Evolutionary conservation across 2,797 vertebrate species (phyloP).

Genomic region (Alosa sapidissima): DNA sequence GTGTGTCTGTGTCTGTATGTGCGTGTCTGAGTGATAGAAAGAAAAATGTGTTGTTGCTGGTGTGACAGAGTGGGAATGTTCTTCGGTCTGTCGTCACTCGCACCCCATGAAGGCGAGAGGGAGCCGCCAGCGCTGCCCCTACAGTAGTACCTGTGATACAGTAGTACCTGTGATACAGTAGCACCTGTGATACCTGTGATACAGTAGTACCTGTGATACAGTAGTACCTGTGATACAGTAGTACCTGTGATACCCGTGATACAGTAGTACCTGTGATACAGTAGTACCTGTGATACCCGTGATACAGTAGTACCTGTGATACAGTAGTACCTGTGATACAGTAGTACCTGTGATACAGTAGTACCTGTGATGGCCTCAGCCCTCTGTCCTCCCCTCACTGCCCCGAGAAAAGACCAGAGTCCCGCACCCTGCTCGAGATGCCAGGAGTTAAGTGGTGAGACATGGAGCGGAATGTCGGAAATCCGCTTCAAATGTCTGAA

Average conservation of each 20-base stretch:
- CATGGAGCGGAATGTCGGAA: background rate
- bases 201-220: no score
- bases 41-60: background rate
- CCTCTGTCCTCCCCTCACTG: background rate
- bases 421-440: no score
- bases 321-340: no score
- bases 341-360: no score
- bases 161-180: no score
- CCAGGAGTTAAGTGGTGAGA: background rate
- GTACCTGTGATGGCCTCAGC: background rate
- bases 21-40: background rate
- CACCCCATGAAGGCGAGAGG: background rate
- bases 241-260: no score
- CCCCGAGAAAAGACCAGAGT: background rate
- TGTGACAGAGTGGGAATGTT: background rate
- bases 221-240: no score
- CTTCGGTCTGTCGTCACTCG: background rate
- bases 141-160: background rate
- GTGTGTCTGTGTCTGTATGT: background rate
- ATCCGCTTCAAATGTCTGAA: background rate
- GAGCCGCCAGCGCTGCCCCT: background rate
- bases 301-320: no score
- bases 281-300: no score
- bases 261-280: no score
- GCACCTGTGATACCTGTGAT: no score